Conservation (phyloP, 2,113 vertebrate genomes). For the Corythornis vintsioides region DNA sequence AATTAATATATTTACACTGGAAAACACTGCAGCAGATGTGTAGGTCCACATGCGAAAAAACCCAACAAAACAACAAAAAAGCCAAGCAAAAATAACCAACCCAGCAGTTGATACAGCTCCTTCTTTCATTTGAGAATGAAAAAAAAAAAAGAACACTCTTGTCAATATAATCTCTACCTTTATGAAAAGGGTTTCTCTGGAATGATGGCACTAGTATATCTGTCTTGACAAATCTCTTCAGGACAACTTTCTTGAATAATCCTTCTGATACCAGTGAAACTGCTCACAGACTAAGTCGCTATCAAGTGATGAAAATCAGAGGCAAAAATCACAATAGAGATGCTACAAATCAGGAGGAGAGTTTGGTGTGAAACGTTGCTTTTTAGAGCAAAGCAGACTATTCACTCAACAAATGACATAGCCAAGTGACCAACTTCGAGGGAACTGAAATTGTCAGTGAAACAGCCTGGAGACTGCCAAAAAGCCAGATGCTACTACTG, state of each 20-base stretch:
- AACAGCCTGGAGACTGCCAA: conserved; percentile 60
- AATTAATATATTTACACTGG: not conserved
- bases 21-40: not conserved
- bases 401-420: conserved; percentile 28
- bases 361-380: not conserved
- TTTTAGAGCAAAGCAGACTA: conserved; percentile 1
- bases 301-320: not conserved
- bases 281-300: not conserved
- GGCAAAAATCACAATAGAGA: not conserved
- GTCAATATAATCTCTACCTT: not conserved
- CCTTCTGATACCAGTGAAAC: not conserved
- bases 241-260: not conserved
- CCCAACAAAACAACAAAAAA: too few species aligned
- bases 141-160: not conserved
- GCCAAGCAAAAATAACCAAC: too few species aligned
- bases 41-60: not conserved
- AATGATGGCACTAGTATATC: not conserved
- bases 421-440: conserved; percentile 46
- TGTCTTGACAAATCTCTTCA: not conserved
- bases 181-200: not conserved
- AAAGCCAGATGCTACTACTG: conserved; percentile 69
- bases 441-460: conserved; percentile 45
- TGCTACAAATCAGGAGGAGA: not conserved
- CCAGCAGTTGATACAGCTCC: not conserved
- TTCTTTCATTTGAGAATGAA: not conserved